These are phyloP conservation scores for Protaetia brevitarsis DNA, from an alignment of 1,140 invertebrate species.

Conservation along the genomic window DNA sequence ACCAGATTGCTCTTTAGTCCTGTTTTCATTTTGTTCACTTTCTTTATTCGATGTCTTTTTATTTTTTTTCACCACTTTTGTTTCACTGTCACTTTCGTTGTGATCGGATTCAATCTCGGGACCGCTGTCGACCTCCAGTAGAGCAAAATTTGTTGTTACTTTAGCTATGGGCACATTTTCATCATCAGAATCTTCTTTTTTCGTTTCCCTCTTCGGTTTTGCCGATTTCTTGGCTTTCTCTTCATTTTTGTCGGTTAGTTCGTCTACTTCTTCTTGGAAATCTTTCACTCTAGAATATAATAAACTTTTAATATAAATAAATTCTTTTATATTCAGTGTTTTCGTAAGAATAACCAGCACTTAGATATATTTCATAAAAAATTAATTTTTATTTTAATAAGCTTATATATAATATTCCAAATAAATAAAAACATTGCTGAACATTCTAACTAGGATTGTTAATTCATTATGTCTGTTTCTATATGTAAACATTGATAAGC, in stretches of 20 bases:
- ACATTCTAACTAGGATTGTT: no score
- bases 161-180: slow-evolving; percentile 38
- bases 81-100: slow-evolving; percentile 48
- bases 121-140: slow-evolving; percentile 49
- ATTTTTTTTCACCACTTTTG: slow-evolving; percentile 53
- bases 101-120: slow-evolving; percentile 42
- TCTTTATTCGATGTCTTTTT: slow-evolving; percentile 57
- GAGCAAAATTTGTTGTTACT: slow-evolving; percentile 44
- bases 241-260: slow-evolving; percentile 41
- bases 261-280: slow-evolving; percentile 30
- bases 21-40: slow-evolving; percentile 50
- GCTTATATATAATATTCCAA: no score
- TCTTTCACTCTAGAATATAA: slow-evolving; percentile 16
- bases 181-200: slow-evolving; percentile 48
- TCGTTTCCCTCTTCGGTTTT: slow-evolving; percentile 46
- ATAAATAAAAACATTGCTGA: no score
- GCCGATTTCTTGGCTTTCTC: slow-evolving; percentile 34
- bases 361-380: no score
- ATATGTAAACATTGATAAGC: no score
- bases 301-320: slow-evolving; percentile 28
- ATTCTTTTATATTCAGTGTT: slow-evolving; percentile 18
- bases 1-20: slow-evolving; percentile 52
- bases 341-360: background rate
- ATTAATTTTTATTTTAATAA: no score
- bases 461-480: no score